phyloP scores from a whole-genome alignment of 1,140 invertebrate genomes.

The Medauroidea extradentata region DNA sequence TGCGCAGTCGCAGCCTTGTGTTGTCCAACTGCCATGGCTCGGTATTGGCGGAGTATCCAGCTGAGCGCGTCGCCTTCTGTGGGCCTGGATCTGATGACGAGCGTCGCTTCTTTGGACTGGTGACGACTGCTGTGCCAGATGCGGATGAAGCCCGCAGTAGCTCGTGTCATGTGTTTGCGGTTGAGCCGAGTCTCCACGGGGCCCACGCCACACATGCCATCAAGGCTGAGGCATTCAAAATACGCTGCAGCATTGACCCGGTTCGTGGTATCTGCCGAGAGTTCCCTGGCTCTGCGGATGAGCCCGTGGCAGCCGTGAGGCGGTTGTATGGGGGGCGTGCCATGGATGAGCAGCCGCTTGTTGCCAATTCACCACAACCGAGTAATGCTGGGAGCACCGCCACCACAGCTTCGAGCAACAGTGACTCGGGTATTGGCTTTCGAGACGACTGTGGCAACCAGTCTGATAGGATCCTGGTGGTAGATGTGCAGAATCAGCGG shows the following conservation, averaged over 20 bases:
- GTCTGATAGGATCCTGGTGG: slow-evolving; percentile 73
- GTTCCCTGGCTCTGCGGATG: slow-evolving; percentile 84
- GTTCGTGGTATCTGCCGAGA: slow-evolving; percentile 71
- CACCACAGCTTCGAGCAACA: slow-evolving; percentile 85
- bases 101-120: slow-evolving; percentile 85
- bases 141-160: slow-evolving; percentile 58
- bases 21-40: slow-evolving; percentile 55
- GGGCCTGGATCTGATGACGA: slow-evolving; percentile 87
- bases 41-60: slow-evolving; percentile 74
- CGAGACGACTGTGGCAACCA: slow-evolving; percentile 79
- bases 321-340: slow-evolving; percentile 42
- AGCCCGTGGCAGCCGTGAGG: slow-evolving; percentile 64
- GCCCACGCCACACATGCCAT: slow-evolving; percentile 74
- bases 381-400: slow-evolving; percentile 71
- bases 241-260: slow-evolving; percentile 68
- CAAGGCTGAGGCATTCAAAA: slow-evolving; percentile 71
- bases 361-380: slow-evolving; percentile 73
- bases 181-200: slow-evolving; percentile 72
- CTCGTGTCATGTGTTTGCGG: slow-evolving; percentile 93
- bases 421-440: slow-evolving; percentile 91
- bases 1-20: slow-evolving; percentile 71
- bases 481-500: slow-evolving; percentile 62
- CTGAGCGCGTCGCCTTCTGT: slow-evolving; percentile 81
- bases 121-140: slow-evolving; percentile 65
- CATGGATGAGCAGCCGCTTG: slow-evolving; percentile 31